These are phyloP conservation scores for Bombus huntii DNA, from an alignment of 1,140 invertebrate species.

Conservation along the genomic window DNA sequence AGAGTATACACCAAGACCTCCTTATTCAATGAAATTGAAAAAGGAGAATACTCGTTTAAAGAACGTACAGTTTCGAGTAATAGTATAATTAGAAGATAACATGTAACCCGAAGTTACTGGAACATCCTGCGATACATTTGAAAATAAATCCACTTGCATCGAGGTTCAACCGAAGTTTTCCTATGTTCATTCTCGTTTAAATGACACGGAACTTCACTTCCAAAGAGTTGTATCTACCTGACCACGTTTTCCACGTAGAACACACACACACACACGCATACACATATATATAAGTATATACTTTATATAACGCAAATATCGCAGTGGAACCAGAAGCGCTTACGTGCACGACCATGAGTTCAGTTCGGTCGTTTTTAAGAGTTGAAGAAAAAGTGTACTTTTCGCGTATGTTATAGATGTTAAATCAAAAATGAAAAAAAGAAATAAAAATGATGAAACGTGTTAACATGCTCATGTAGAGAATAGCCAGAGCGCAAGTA, in stretches of 20 bases:
- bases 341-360: constrained; percentile 2
- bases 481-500: constrained; percentile 28
- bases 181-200: neutral
- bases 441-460: constrained; percentile 2
- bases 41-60: too few species aligned
- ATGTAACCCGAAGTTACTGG: neutral
- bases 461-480: constrained; percentile 40
- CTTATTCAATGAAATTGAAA: neutral
- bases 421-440: constrained; percentile 8
- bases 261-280: too few species aligned
- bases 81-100: neutral
- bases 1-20: neutral
- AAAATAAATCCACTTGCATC: too few species aligned
- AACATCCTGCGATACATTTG: neutral
- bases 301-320: neutral
- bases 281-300: neutral
- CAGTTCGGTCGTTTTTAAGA: constrained; percentile 16
- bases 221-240: constrained; percentile 2
- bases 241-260: neutral
- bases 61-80: neutral
- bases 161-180: neutral
- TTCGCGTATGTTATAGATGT: constrained; percentile 29
- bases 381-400: constrained; percentile 30
- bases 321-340: constrained; percentile 18
- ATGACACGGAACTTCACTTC: neutral